Base-by-base conservation (phyloP, 1,140 invertebrate species). In the Archegozetes longisetosus region DNA sequence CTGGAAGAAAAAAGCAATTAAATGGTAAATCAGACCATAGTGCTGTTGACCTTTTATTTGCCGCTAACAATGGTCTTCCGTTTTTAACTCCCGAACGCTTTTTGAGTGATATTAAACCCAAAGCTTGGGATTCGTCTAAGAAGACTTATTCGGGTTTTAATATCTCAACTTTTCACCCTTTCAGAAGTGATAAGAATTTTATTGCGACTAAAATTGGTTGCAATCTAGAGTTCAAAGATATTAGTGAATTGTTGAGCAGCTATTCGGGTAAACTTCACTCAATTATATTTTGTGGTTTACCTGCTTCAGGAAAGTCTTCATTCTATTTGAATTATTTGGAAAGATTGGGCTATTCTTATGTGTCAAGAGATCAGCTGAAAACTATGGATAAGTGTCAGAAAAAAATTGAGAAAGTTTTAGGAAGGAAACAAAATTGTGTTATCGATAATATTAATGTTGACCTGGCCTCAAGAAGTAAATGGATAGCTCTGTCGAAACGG, bases 11-110 rank as follows among this genome's bases (percentile, higher is more conserved):
- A 56, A 60, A 46, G 17, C 28, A 32, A 22, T 22, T 53, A 26
- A 22, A 32, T 14, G 55, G 32, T 20, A 58, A 58, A 58, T 40
- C 49, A 23, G 64, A 65, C 47, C 61, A 63, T n/a, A 65, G 63
- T 50, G 29, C 27, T 14, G 57, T 54, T 17, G 64, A 66, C 60
- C 17, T 64, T 2, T 29, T 60, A 6, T 66, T 66, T 61, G 64
- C 63, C 2, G 13, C 62, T 1, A 65, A 64, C 51, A 14, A 17
- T 47, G 52, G 55, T 23, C 23, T 66, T 22, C 26, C 29, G 2
- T 66, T 66, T 50, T 6, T 50, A 20, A 55, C 56, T n/a, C 64
- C 64, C 17, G 64, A 65, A 49, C 28, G 64, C 17, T 65, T 65
- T 58, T 28, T 65, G 14, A 52, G 22, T 54, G 17, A 23, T 56